Percentiles rank a stretch among this genome's conserved stretches.
These are phyloP conservation scores for Drosophila pullipes DNA, from an alignment of 2,888 invertebrate genomes.

Conservation along the genomic window DNA sequence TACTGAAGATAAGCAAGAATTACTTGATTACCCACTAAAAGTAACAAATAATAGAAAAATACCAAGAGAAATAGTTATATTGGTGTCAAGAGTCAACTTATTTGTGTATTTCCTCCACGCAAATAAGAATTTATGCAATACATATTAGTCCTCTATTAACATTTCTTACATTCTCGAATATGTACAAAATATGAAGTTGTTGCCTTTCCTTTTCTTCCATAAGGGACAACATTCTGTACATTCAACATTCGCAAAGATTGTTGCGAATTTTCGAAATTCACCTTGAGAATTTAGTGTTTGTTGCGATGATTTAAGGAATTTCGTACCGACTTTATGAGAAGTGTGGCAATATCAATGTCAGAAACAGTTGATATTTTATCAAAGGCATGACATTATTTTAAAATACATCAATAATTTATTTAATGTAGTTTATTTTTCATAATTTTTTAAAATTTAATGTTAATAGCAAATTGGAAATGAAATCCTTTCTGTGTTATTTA, in stretches of 20 bases:
- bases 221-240: too few relatives aligned
- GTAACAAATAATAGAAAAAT: neutral
- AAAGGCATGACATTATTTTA: neutral
- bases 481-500: neutral
- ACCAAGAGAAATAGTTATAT: too few relatives aligned
- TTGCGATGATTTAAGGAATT: neutral
- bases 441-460: neutral
- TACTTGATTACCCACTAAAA: neutral
- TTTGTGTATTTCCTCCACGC: neutral
- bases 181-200: too few relatives aligned
- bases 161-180: neutral
- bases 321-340: too few relatives aligned
- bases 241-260: too few relatives aligned
- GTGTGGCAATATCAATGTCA: too few relatives aligned
- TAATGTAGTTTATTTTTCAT: neutral
- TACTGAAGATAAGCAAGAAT: neutral
- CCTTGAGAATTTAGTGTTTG: neutral
- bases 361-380: too few relatives aligned
- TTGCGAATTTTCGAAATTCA: too few relatives aligned
- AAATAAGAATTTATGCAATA: neutral
- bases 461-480: neutral
- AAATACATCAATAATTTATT: neutral
- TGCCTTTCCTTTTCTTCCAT: too few relatives aligned
- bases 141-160: neutral
- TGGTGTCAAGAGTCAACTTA: neutral